phyloP scores from a whole-genome alignment of 1,140 invertebrate species.

The Parasteatoda tepidariorum region DNA sequence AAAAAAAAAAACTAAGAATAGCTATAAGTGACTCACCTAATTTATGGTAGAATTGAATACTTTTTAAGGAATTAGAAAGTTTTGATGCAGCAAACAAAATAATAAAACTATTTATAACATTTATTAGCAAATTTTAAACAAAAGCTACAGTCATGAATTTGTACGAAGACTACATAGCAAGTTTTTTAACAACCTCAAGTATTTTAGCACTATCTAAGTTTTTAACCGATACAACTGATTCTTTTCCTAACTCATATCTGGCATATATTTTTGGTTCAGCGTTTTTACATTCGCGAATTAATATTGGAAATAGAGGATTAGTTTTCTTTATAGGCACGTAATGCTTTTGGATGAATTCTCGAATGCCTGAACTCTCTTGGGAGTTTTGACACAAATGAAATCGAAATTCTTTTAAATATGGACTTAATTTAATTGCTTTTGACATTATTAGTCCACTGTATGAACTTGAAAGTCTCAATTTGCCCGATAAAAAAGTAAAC shows the following conservation, averaged over 20 bases:
- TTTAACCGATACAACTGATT: background rate
- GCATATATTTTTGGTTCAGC: slow-evolving; percentile 88
- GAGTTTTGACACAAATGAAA: slow-evolving; percentile 88
- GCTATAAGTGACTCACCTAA: no score
- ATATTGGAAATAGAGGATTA: slow-evolving; percentile 90
- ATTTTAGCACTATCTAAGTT: background rate
- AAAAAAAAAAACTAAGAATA: no score
- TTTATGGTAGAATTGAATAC: no score
- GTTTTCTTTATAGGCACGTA: slow-evolving; percentile 88
- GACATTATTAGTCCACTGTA: no score
- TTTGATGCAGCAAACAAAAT: no score
- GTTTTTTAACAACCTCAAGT: slow-evolving; percentile 8
- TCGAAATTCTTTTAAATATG: slow-evolving; percentile 81
- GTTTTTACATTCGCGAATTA: slow-evolving; percentile 90
- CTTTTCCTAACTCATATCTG: slow-evolving; percentile 75
- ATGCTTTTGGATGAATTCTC: slow-evolving; percentile 78
- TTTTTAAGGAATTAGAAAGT: no score
- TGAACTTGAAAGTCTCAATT: no score
- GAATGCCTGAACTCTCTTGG: slow-evolving; percentile 81
- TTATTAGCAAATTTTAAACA: no score
- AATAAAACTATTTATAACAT: no score
- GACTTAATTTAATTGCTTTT: slow-evolving; percentile 72
- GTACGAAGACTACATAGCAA: no score
- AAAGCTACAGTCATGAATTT: no score
- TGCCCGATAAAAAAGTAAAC: no score